phyloP scores from a whole-genome alignment of 2,888 invertebrate genomes.

The Hirtodrosophila duncani region DNA sequence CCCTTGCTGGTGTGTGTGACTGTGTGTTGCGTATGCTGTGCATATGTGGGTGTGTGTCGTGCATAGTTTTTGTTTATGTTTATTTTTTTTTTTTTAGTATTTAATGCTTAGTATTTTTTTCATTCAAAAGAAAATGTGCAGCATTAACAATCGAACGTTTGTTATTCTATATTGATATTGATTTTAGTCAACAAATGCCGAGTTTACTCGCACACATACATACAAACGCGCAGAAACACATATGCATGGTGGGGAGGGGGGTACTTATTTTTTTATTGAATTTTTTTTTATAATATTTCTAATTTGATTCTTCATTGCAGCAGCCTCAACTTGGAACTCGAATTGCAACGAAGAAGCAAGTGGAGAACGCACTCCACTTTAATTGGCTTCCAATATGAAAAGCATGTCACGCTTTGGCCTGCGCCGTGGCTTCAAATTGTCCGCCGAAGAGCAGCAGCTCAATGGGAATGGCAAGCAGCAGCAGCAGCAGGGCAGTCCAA shows the following conservation, averaged over 20 bases:
- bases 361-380: too few relatives aligned
- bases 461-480: conserved; percentile 43
- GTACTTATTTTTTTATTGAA: conserved; percentile 23
- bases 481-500: conserved; percentile 31
- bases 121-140: too few relatives aligned
- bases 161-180: conserved; percentile 46
- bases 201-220: conserved; percentile 7
- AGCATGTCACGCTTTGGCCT: conserved; percentile 74
- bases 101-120: conserved; percentile 23
- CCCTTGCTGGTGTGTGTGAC: too few relatives aligned
- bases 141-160: too few relatives aligned
- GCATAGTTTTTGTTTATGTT: conserved; percentile 48
- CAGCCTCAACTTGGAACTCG: too few relatives aligned
- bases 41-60: conserved; percentile 14
- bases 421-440: conserved; percentile 70
- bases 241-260: conserved; percentile 24
- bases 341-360: too few relatives aligned
- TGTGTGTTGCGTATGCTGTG: too few relatives aligned
- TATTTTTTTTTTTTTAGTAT: conserved; percentile 24
- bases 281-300: conserved; percentile 13
- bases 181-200: too few relatives aligned
- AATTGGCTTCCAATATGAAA: conserved; percentile 57
- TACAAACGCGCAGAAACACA: conserved; percentile 12
- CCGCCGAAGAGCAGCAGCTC: conserved; percentile 64
- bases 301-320: conserved; percentile 4